Evolutionary conservation across 2,113 vertebrate species (phyloP), one percentile per base, ranked within the genome.

Genomic region (Thalassarche chlororhynchos): DNA sequence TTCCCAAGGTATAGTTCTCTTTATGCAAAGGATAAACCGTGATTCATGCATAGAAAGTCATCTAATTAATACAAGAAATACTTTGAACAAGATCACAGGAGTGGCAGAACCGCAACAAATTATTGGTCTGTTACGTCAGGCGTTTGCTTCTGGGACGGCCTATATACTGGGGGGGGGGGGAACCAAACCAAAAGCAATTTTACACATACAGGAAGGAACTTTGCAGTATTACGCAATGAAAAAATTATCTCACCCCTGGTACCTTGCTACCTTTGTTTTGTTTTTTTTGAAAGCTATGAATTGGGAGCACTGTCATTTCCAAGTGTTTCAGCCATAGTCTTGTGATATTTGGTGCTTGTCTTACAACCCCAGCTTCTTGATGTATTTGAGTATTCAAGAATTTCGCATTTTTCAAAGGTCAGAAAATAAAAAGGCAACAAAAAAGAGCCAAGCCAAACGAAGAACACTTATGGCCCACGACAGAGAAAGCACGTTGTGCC

Each of bases 31-130:
- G 55, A 89, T 74, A 95, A 90, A 79, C 82, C 9, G 14, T 96
- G 96, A 97, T 96, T 96, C 70, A 97, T 81, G 24, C 44, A 36
- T 68, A 84, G 60, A 90, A 94, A 96, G 65, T 70, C 54, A 91
- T 90, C 52, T 97, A 57, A 19, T 94, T 93, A 96, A 90, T 96
- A 87, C 60, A 76, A 92, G 80, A 95, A 96, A 93, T 93, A 78
- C 89, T 97, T 97, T 97, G 89, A 96, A 97, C 66, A 92, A 81
- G 84, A 85, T 87, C 65, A 89, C 74, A 89, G 40, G 82, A 83
- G 80, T 80, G 71, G 95, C 77, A 83, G 49, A 42, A 80, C 52
- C 36, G 38, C 65, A 87, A 64, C 64, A 81, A 83, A 44, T 93
- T 93, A 90, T 47, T 85, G 61, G 79, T 75, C 46, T 91, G 1